Conservation (phyloP, 1,140 invertebrate species). For the Periplaneta americana region DNA sequence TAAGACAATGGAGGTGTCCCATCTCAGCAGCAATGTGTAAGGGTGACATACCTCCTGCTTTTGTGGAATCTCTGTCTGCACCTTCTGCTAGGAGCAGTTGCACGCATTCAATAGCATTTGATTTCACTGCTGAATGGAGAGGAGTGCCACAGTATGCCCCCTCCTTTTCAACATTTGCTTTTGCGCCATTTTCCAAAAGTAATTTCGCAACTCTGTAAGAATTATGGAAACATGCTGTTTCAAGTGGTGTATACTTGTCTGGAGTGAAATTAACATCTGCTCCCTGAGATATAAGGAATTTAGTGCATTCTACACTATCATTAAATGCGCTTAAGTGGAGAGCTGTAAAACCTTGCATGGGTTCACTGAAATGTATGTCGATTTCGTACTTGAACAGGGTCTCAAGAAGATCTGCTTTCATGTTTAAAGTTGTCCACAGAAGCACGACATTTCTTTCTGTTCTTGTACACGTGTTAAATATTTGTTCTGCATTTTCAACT, state of each 20-base stretch:
- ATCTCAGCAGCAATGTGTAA: slow-evolving; percentile 72
- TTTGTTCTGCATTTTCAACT: background rate
- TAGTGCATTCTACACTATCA: slow-evolving; percentile 62
- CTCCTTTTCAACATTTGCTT: slow-evolving; percentile 42
- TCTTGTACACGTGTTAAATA: background rate
- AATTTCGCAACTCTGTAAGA: slow-evolving; percentile 64
- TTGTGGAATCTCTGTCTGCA: slow-evolving; percentile 58
- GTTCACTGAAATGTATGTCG: slow-evolving; percentile 60
- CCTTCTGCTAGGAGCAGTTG: slow-evolving; percentile 64
- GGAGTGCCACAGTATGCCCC: slow-evolving; percentile 66
- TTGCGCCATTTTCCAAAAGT: slow-evolving; percentile 58
- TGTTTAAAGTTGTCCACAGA: slow-evolving; percentile 64
- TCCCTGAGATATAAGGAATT: slow-evolving; percentile 58
- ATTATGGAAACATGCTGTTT: slow-evolving; percentile 76
- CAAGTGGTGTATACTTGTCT: slow-evolving; percentile 66
- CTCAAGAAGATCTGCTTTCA: slow-evolving; percentile 54
- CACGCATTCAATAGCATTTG: slow-evolving; percentile 66
- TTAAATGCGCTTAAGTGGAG: slow-evolving; percentile 72
- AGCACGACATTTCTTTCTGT: slow-evolving; percentile 51
- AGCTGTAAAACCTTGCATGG: slow-evolving; percentile 57
- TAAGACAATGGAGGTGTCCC: slow-evolving; percentile 61
- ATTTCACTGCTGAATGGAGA: slow-evolving; percentile 67
- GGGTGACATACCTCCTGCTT: slow-evolving; percentile 64
- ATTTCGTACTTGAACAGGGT: slow-evolving; percentile 54
- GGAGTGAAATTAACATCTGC: slow-evolving; percentile 53